Evolutionary conservation across 2,113 vertebrate genomes (phyloP), one percentile per base, ranked within the genome.

Genomic region (Willisornis vidua): DNA sequence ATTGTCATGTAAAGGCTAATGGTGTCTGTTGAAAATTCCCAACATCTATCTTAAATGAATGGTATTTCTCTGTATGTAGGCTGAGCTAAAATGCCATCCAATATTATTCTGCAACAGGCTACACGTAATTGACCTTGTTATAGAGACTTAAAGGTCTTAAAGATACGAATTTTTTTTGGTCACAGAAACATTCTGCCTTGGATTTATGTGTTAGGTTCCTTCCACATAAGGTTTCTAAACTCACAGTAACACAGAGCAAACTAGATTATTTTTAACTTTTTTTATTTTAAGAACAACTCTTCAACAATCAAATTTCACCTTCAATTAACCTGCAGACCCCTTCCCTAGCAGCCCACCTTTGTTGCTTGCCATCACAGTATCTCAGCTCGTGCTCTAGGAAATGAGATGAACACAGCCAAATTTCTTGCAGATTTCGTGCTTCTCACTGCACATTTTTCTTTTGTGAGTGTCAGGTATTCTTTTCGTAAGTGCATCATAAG

Each of bases 41-140:
- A 70, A 43, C 37, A n/a, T 76, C 85, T 76, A 5, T 57, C n/a
- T 89, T 72, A 67, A 66, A 61, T 55, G 28, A 82, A 49, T 2
- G 35, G 3, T 84, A 70, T 80, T 93, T 92, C 88, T 90, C 77
- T 76, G 12, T 70, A 52, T 49, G 87, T 93, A 82, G 93, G 84
- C 78, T 85, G 85, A 92, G 22, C 39, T 93, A 91, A 95, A 96
- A 96, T 93, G 73, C 70, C 94, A 89, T 91, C 90, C 70, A 83
- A 2, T 78, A 62, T 91, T 89, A 79, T 39, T 85, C 82, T 82
- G 55, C 74, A 95, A 55, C 48, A 85, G 35, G 43, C 57, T 89
- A 73, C 28, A 20, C 85, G 49, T 89, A 83, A 78, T 90, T 90
- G 16, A 55, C 46, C 90, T 84, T 84, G 23, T 92, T 95, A 93